Evolutionary conservation across 2,888 invertebrate genomes (phyloP), one percentile per base, ranked within the genome.

Genomic region (Cataglyphis albicans): DNA sequence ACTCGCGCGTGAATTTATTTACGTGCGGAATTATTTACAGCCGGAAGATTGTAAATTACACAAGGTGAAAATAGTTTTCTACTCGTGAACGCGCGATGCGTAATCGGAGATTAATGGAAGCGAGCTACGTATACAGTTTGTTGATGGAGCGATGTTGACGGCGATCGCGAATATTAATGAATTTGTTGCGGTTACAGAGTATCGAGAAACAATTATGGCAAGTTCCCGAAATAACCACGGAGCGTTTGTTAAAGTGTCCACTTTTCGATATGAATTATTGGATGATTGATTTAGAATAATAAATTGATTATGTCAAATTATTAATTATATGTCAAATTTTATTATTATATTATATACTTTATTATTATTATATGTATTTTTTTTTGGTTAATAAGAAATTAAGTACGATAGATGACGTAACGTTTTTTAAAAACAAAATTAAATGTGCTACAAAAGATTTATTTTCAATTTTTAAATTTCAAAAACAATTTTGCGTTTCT

Each of bases 81-180:
- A 64, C 76, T 68, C 57, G 21, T 57, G 41, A 18, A 21, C 29
- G 55, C 29, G 57, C 76, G 15, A 75, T 52, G 38, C 67, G 74
- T 63, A 63, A 63, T 74, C 21, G 74, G 10, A 76, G 55, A 44
- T 75, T 75, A 75, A 75, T 75, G 38, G 38, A 64, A 38, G 38
- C 75, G 21, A 57, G n/a, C 18, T 57, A n/a, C 25, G 38, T 57
- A 29, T 18, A 55, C 2, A 7, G 15, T 55, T 35, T 52, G 63
- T 55, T 41, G 55, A 55, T 55, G 10, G 10, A 35, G 55, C 55
- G 18, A 25, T 25, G 25, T 25, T 67, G 18, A 15, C 44, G 7
- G 21, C 25, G 12, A 41, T 41, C 41, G 44, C 15, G 25, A 15
- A 65, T 44, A 41, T 65, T 65, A 44, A 44, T 44, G 44, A 65